These are phyloP conservation scores for Andricus grossulariae DNA, from an alignment of 1,140 invertebrate species.

Conservation along the genomic window DNA sequence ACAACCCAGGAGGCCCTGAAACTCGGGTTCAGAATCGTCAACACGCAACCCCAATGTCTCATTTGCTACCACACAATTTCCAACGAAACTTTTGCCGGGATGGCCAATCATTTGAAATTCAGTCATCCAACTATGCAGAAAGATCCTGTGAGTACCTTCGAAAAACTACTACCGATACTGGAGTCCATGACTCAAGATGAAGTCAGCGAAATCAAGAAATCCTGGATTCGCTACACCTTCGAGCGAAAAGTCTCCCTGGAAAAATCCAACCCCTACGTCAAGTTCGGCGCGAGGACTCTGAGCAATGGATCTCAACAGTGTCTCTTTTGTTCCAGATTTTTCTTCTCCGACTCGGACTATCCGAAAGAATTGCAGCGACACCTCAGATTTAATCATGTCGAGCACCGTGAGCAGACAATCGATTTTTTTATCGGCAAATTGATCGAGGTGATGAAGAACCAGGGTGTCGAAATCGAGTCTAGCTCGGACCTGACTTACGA, in stretches of 20 bases:
- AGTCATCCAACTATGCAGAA: not conserved
- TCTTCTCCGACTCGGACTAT: not conserved
- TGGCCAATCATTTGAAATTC: not conserved
- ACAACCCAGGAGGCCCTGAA: not conserved
- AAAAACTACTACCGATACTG: not conserved
- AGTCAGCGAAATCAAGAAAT: not conserved
- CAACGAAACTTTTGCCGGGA: not conserved
- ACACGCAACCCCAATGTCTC: not conserved
- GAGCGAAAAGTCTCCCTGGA: too few species aligned
- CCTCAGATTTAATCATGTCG: not conserved
- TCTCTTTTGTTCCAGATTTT: not conserved
- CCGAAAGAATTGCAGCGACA: not conserved
- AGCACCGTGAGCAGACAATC: not conserved
- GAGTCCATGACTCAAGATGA: not conserved
- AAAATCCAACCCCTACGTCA: too few species aligned
- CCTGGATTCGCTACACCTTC: not conserved
- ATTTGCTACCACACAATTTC: not conserved
- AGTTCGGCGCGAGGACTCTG: too few species aligned
- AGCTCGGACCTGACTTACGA: not conserved
- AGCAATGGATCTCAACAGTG: not conserved
- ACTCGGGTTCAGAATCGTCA: not conserved
- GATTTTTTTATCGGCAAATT: not conserved
- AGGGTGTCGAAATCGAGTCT: not conserved
- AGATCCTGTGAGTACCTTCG: not conserved
- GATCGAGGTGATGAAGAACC: not conserved